Base-by-base conservation (phyloP, 64 coral and sea anemone species). In the Cladopsammia gracilis region DNA sequence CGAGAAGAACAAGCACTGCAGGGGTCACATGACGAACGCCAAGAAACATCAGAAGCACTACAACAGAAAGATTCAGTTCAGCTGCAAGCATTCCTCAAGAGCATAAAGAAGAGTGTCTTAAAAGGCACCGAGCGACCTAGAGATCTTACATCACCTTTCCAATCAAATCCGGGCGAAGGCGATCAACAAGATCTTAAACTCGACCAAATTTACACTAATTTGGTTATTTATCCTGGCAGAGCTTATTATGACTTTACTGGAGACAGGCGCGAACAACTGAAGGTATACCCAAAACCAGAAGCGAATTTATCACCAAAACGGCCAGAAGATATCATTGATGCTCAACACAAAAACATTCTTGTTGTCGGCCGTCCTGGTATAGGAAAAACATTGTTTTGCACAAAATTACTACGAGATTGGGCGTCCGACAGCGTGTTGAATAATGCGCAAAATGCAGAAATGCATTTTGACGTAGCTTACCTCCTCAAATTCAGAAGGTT, bases 351-450 rank as follows among this genome's bases (percentile, higher is more conserved):
- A 22, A 93, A 74, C 10, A 81, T 93, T 81, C 85, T 82, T 12
- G 10, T 86, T 26, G 59, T 62, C n/a, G 90, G 90, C 6, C 90
- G 90, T 42, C 80, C 59, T 64, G 90, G 90, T 0, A 92, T 92
- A n/a, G 90, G 89, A 68, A 92, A 92, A 45, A 84, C 89, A 10
- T n/a, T 84, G 9, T 92, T 92, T n/a, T 62, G 18, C 6, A 86
- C 52, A 20, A 92, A 69, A 60, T 51, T 86, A 65, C 22, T 92
- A 42, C 81, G 82, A 54, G 71, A 86, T 19, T 86, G 81, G 81
- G 90, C 77, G 45, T 42, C 16, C 6, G 43, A 24, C 13, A 64
- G 6, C 14, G 23, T 47, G 8, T 77, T 69, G 62, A 71, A 19
- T 57, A n/a, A 16, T 5, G 67, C 2, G 11, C 2, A 80, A 52